These are phyloP conservation scores for Pterois miles DNA, from an alignment of 2,797 vertebrate genomes.

Conservation along the genomic window DNA sequence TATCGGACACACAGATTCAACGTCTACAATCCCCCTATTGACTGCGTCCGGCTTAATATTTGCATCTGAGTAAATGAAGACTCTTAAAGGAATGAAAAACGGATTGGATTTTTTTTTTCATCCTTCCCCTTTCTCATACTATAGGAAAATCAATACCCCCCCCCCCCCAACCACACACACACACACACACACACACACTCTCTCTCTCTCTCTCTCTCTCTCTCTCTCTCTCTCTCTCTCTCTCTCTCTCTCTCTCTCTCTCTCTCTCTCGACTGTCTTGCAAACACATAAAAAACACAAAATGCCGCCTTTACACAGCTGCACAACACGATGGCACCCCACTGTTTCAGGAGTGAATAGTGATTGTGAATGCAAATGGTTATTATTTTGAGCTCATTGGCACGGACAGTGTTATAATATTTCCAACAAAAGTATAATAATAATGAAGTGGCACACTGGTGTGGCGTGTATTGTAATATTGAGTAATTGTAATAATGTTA, in stretches of 20 bases:
- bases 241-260: slow-evolving; percentile 12
- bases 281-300: slow-evolving; percentile 55
- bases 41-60: slow-evolving; percentile 77
- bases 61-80: slow-evolving; percentile 80
- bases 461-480: slow-evolving; percentile 8
- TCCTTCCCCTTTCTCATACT: slow-evolving; percentile 67
- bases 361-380: slow-evolving; percentile 1
- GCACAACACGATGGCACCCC: slow-evolving; percentile 1
- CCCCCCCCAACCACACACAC: not conserved
- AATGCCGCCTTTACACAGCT: slow-evolving; percentile 59
- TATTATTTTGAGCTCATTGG: slow-evolving; percentile 23
- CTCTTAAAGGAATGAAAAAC: slow-evolving; percentile 80
- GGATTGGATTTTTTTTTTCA: slow-evolving; percentile 68
- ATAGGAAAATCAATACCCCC: slow-evolving; percentile 77
- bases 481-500: slow-evolving; percentile 3
- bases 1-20: slow-evolving; percentile 72
- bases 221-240: slow-evolving; percentile 25
- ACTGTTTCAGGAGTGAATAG: slow-evolving; percentile 4
- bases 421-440: slow-evolving; percentile 6
- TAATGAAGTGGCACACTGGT: slow-evolving; percentile 1
- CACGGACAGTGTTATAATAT: slow-evolving; percentile 1
- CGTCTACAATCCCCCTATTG: slow-evolving; percentile 79
- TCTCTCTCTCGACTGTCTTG: slow-evolving; percentile 41
- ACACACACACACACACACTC: slow-evolving; percentile 2
- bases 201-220: slow-evolving; percentile 17